Evolutionary conservation across 2,113 vertebrate species (phyloP).

Genomic region (Triplophysa tibetana): DNA sequence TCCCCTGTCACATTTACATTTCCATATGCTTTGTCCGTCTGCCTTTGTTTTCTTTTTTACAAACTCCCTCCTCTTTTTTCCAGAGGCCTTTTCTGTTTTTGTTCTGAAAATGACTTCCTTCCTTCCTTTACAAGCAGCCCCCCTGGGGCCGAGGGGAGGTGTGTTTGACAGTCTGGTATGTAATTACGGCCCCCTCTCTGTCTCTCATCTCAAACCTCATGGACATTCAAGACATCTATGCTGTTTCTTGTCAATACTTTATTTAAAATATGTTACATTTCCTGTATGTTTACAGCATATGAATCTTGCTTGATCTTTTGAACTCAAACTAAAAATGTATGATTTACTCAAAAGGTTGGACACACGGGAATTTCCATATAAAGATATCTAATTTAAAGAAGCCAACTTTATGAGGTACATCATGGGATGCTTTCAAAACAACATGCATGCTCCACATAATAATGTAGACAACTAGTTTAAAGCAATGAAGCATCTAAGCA

Average conservation of each 20-base stretch:
- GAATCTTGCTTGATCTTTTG: neutral
- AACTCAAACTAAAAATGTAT: neutral
- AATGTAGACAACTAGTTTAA: neutral
- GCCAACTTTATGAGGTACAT: no score
- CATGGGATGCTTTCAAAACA: no score
- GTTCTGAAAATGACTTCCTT: slow-evolving; percentile 63
- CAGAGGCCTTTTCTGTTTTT: slow-evolving; percentile 55
- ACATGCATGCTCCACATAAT: no score
- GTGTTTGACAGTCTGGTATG: slow-evolving; percentile 49
- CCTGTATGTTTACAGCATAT: no score
- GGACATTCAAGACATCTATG: slow-evolving; percentile 23
- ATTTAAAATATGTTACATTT: no score
- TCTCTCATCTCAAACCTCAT: slow-evolving; percentile 33
- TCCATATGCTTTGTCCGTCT: slow-evolving; percentile 51
- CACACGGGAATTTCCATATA: neutral
- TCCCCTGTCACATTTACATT: slow-evolving; percentile 53
- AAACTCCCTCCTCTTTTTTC: slow-evolving; percentile 23
- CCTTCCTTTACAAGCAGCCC: slow-evolving; percentile 61
- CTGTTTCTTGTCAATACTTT: neutral
- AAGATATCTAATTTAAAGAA: no score
- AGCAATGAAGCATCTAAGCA: neutral
- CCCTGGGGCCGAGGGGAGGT: slow-evolving; percentile 52
- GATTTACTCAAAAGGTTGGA: neutral
- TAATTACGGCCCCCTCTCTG: slow-evolving; percentile 48
- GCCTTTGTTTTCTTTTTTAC: slow-evolving; percentile 36